These are phyloP conservation scores for Stenchaetothrips biformis DNA, from an alignment of 2,888 invertebrate species.

Conservation along the genomic window DNA sequence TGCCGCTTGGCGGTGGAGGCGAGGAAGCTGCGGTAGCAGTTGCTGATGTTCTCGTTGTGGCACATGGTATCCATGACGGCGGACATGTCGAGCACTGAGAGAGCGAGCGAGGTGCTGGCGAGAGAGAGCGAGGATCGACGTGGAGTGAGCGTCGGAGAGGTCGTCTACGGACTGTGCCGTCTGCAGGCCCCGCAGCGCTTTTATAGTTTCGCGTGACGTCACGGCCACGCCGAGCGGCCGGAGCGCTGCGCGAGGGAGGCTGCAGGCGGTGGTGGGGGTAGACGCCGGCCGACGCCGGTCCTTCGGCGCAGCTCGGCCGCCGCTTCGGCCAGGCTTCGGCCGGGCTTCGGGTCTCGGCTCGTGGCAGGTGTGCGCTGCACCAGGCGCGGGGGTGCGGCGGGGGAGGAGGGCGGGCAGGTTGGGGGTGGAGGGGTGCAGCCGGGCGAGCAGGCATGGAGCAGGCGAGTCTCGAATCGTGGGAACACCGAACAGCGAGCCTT, in stretches of 20 bases:
- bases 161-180: neutral
- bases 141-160: neutral
- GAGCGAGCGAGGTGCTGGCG: neutral
- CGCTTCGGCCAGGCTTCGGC: neutral
- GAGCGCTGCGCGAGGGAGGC: conserved; percentile 4
- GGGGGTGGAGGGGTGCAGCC: conserved; percentile 21
- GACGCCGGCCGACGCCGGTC: neutral
- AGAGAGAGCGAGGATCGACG: conserved; percentile 2
- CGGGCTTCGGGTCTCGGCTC: conserved; percentile 3
- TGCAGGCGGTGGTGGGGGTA: conserved; percentile 4
- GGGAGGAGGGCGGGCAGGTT: neutral
- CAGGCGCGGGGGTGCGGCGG: neutral
- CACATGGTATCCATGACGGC: conserved; percentile 24
- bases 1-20: conserved; percentile 14
- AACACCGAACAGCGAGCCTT: conserved; percentile 17
- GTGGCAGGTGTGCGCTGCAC: conserved; percentile 18
- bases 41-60: conserved; percentile 21
- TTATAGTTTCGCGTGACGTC: conserved; percentile 8
- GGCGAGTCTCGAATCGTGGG: neutral
- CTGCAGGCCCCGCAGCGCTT: neutral
- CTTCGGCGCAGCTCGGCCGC: neutral
- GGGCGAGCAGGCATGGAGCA: neutral
- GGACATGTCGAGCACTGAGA: neutral
- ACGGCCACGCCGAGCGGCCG: neutral
- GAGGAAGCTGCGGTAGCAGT: conserved; percentile 20